Evolutionary conservation across 2,797 vertebrate genomes (phyloP).

Genomic region (Balearica regulorum): DNA sequence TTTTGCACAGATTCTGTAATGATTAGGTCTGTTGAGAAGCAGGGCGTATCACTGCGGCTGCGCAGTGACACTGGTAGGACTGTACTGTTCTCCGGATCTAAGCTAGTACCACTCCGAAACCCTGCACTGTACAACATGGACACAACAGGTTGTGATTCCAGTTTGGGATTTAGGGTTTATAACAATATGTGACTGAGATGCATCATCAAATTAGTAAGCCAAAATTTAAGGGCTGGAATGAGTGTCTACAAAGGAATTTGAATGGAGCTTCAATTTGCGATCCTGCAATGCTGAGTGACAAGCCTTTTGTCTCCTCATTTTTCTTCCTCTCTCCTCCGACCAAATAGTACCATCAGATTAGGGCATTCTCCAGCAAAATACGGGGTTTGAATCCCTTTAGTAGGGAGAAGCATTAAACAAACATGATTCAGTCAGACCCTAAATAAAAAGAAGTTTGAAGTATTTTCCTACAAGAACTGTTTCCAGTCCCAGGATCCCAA

Average conservation of each 20-base stretch:
- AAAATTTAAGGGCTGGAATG: not conserved
- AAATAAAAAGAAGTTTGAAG: not conserved
- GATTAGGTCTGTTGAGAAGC: not conserved
- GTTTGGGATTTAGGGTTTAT: not conserved
- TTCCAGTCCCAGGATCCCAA: not conserved
- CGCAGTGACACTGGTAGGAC: not conserved
- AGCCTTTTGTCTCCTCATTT: not conserved
- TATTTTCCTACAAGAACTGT: not conserved
- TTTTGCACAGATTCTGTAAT: not conserved
- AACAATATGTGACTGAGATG: not conserved
- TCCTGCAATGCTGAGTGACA: not conserved
- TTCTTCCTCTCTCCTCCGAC: not conserved
- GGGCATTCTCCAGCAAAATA: not conserved
- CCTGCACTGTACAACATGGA: not conserved
- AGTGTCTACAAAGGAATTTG: not conserved
- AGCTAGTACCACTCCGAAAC: not conserved
- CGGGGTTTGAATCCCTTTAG: not conserved
- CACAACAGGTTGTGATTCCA: not conserved
- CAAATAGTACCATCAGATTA: not conserved
- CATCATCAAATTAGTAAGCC: not conserved
- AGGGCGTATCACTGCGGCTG: not conserved
- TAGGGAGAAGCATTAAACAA: not conserved
- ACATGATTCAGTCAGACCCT: not conserved
- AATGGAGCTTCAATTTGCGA: not conserved
- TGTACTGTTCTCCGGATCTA: not conserved